A percentile compares a stretch with the other conserved stretches of the same genome.
These are phyloP conservation scores for Casuarius casuarius DNA, from an alignment of 2,113 vertebrate species.

Conservation along the genomic window DNA sequence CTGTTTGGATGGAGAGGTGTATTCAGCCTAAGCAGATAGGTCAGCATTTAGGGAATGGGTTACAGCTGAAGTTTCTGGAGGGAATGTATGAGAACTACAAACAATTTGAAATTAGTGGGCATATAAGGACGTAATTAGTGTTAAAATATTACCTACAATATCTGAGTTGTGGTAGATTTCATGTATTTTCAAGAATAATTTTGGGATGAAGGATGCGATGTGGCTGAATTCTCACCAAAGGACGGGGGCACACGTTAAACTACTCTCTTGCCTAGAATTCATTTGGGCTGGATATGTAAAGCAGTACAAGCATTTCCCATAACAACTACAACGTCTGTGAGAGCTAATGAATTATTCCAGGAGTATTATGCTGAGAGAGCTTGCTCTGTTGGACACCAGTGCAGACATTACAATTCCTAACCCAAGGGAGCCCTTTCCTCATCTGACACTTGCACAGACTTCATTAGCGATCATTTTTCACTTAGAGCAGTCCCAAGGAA, in stretches of 20 bases:
- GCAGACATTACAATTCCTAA: neutral
- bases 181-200: neutral
- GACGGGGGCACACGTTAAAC: neutral
- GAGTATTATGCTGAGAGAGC: neutral
- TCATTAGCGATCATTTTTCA: neutral
- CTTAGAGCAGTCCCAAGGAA: neutral
- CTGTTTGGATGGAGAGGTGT: neutral
- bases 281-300: neutral
- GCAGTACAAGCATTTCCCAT: neutral
- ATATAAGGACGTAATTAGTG: neutral
- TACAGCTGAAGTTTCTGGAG: neutral
- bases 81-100: neutral
- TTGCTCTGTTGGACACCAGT: neutral
- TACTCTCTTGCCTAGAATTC: neutral
- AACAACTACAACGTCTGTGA: neutral
- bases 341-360: constrained; percentile 14
- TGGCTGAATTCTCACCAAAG: neutral
- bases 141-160: neutral
- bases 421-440: neutral
- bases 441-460: neutral
- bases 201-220: neutral
- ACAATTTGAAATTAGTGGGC: neutral
- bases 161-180: neutral
- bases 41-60: neutral
- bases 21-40: neutral